These are phyloP conservation scores for Dolomedes plantarius DNA, from an alignment of 2,888 invertebrate genomes.

Conservation along the genomic window DNA sequence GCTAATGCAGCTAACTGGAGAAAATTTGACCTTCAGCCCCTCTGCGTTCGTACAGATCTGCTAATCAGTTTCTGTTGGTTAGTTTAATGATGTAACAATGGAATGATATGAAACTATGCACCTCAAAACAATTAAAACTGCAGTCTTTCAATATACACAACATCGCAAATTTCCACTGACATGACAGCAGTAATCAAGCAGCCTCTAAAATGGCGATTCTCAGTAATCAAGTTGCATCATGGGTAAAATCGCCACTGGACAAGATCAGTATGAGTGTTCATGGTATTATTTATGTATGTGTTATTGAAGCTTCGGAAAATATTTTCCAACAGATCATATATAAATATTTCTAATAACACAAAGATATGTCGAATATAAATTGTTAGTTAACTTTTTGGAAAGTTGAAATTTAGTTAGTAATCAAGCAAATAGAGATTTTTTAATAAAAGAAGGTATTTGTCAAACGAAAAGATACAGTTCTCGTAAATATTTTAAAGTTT, in stretches of 20 bases:
- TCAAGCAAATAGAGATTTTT: too few relatives aligned
- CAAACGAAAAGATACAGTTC: too few relatives aligned
- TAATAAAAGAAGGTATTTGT: too few relatives aligned
- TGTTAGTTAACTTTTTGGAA: too few relatives aligned
- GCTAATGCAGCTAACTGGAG: conserved; percentile 55
- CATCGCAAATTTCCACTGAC: conserved; percentile 50
- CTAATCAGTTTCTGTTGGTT: conserved; percentile 18
- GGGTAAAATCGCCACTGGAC: conserved; percentile 27
- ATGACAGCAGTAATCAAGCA: conserved; percentile 50
- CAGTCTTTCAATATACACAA: conserved; percentile 31
- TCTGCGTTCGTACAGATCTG: conserved; percentile 23
- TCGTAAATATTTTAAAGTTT: too few relatives aligned
- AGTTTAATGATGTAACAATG: neutral
- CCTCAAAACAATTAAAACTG: neutral
- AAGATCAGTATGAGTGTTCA: neutral
- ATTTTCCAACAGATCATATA: too few relatives aligned
- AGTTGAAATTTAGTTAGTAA: too few relatives aligned
- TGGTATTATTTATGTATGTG: neutral
- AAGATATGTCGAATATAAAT: too few relatives aligned
- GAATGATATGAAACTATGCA: neutral
- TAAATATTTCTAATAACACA: too few relatives aligned
- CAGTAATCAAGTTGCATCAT: conserved; percentile 46
- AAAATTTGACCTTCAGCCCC: conserved; percentile 63
- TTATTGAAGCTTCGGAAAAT: neutral
- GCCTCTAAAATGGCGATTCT: conserved; percentile 65